Conservation (phyloP, 2,797 vertebrate species). For the Halcyon leucocephala region DNA sequence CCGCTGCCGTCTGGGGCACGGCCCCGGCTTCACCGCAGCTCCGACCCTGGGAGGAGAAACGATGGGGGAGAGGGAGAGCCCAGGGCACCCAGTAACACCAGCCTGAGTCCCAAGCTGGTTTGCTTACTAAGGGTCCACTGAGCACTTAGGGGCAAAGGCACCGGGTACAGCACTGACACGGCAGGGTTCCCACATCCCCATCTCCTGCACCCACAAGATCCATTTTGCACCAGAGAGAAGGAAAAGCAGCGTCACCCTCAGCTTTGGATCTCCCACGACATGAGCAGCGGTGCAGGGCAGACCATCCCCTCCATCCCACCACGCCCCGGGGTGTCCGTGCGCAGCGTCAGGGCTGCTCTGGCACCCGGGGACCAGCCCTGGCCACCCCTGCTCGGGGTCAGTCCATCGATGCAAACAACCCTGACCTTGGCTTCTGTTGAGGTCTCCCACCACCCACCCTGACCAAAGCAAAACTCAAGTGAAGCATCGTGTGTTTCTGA, state of each 20-base stretch:
- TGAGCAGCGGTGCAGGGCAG: rapidly evolving
- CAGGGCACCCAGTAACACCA: background rate
- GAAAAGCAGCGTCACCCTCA: background rate
- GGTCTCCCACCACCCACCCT: background rate
- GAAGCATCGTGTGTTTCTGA: background rate
- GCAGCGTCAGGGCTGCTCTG: rapidly evolving
- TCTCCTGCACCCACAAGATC: rapidly evolving
- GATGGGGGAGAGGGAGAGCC: background rate
- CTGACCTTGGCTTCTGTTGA: background rate
- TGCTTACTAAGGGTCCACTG: background rate
- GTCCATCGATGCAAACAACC: background rate
- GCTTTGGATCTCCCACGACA: background rate
- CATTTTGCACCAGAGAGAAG: background rate
- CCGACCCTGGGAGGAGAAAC: background rate
- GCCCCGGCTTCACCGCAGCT: background rate
- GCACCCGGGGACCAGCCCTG: no score
- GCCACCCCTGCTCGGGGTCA: rapidly evolving
- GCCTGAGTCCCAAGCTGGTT: background rate
- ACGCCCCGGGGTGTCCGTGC: background rate
- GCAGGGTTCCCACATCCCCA: background rate
- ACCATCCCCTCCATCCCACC: background rate
- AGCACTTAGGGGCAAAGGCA: background rate
- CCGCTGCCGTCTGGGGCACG: background rate
- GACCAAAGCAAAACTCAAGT: background rate
- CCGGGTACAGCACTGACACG: rapidly evolving